phyloP scores from a whole-genome alignment of 2,113 vertebrate genomes.

The Crotophaga sulcirostris region DNA sequence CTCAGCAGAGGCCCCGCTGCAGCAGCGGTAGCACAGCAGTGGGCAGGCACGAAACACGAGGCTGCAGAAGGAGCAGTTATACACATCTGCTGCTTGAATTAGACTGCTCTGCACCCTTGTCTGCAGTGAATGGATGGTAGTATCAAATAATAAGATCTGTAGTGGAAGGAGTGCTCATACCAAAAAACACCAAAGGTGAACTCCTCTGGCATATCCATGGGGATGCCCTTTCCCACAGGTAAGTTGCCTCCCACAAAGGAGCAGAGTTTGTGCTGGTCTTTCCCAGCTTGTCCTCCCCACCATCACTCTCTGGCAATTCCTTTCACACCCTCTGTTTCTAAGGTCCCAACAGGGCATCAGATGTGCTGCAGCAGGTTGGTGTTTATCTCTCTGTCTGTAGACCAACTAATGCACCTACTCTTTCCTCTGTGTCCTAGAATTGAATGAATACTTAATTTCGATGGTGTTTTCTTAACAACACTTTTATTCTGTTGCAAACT shows the following conservation, averaged over 20 bases:
- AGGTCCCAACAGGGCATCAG: background rate
- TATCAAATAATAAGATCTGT: background rate
- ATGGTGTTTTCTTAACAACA: background rate
- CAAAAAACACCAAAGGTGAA: background rate
- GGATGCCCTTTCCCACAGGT: background rate
- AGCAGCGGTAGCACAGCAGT: background rate
- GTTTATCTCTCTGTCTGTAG: background rate
- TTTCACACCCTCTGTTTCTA: background rate
- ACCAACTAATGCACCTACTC: background rate
- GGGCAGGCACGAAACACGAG: rapidly evolving
- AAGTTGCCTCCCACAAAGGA: background rate
- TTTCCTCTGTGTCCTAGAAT: background rate
- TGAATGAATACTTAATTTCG: background rate
- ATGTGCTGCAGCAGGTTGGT: background rate
- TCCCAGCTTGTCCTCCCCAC: background rate
- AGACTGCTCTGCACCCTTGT: background rate
- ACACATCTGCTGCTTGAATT: background rate
- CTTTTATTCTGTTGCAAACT: background rate
- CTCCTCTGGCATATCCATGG: background rate
- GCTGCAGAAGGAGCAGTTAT: background rate
- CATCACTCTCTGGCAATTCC: background rate
- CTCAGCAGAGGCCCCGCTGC: background rate
- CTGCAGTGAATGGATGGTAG: background rate
- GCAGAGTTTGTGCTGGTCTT: background rate
- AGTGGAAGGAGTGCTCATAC: background rate